Base-by-base conservation (phyloP, 2,888 invertebrate species). In the Trichopoda pennipes region DNA sequence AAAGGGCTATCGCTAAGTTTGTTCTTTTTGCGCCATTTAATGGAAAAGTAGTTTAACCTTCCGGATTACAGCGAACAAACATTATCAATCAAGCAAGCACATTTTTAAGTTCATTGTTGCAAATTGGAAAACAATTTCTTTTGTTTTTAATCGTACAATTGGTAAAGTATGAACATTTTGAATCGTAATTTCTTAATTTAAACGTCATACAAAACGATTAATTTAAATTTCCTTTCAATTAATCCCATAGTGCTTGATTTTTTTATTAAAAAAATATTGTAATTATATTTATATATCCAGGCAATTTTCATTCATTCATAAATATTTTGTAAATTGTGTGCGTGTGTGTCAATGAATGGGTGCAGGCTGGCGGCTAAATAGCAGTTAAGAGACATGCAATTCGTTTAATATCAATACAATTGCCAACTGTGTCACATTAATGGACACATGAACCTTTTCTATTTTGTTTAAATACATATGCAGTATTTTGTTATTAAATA, bases 351-450 rank as follows among this genome's bases (percentile, higher is more conserved):
- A 63, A 61, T 73, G 78, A 81, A 78, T 81, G 78, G 78, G 74
- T 81, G 81, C 82, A 82, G 82, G 56, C 78, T 75, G 81, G 74
- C 81, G 81, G 81, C 81, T 77, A 72, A 81, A 81, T 77, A 76
- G 55, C 81, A 81, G 78, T 81, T 81, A 70, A 42, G 64, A 72
- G 78, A 82, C 81, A 80, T 80, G 79, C 80, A 68, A 83, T 82
- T 78, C 53, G 53, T 60, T 73, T 76, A 47, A 73, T 61, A 74
- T 69, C 76, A 82, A 73, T 78, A 61, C 68, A 72, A 60, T 70
- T 85, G 84, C 84, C 85, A 85, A 85, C 80, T 85, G 74, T 85
- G 86, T 84, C 84, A 81, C 60, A 79, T 72, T 64, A 58, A 69
- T 80, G 70, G 58, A 75, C 56, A 76, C 49, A 4, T 16, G 1